Evolutionary conservation across 2,888 invertebrate species (phyloP).

Genomic region (Smittia sp.): DNA sequence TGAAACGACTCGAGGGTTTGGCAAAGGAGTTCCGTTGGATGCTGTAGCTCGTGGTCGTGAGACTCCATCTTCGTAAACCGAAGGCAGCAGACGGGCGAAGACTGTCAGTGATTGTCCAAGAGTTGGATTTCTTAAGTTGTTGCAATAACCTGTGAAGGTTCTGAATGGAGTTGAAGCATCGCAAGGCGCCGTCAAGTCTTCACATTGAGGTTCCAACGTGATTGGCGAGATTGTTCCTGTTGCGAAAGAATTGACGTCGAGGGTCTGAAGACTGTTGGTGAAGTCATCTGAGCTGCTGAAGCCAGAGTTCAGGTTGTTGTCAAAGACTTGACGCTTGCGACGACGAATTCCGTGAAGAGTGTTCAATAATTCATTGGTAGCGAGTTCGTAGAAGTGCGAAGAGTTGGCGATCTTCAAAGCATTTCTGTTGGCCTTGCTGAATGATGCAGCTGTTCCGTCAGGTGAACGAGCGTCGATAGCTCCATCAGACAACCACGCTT

Average conservation of each 20-base stretch:
- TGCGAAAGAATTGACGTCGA: conserved; percentile 72
- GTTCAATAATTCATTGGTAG: conserved; percentile 81
- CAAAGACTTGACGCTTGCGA: conserved; percentile 72
- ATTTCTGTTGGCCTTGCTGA: conserved; percentile 83
- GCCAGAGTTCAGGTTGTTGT: conserved; percentile 58
- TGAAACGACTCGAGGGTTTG: conserved; percentile 82
- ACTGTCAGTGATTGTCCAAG: conserved; percentile 82
- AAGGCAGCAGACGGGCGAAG: conserved; percentile 78
- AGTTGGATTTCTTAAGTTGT: conserved; percentile 78
- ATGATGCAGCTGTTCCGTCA: conserved; percentile 82
- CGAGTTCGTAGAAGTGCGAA: conserved; percentile 80
- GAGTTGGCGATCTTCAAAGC: conserved; percentile 81
- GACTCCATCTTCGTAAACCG: conserved; percentile 86
- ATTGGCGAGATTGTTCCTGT: conserved; percentile 58
- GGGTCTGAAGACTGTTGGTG: conserved; percentile 72
- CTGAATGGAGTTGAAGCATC: conserved; percentile 66
- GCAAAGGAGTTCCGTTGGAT: conserved; percentile 72
- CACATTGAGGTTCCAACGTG: conserved; percentile 68
- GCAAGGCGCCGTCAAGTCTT: conserved; percentile 67
- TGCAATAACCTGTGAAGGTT: conserved; percentile 80
- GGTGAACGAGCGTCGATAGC: conserved; percentile 84
- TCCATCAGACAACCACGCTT: conserved; percentile 72
- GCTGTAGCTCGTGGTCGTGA: conserved; percentile 74
- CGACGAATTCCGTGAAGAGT: conserved; percentile 57
- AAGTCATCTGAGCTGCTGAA: conserved; percentile 63